Evolutionary conservation across 2,888 invertebrate genomes (phyloP).

Genomic region (Chouioia cunea): DNA sequence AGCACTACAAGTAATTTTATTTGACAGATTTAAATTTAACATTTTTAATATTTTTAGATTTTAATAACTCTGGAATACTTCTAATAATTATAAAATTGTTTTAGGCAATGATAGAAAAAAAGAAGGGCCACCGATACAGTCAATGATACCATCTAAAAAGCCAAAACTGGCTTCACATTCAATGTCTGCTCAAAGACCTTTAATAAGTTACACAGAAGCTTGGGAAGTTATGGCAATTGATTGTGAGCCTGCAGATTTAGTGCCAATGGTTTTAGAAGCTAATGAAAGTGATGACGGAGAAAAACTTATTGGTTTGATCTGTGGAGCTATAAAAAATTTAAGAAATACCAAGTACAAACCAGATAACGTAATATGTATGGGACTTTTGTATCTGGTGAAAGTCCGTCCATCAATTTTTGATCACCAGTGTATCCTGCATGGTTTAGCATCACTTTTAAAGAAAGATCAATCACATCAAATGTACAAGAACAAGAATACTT

Average conservation of each 20-base stretch:
- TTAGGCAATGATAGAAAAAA: constrained; percentile 78
- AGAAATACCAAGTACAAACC: constrained; percentile 86
- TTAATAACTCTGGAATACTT: no score
- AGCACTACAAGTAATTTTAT: background rate
- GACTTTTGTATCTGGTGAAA: constrained; percentile 85
- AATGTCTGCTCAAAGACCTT: constrained; percentile 62
- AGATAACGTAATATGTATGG: constrained; percentile 81
- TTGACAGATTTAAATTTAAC: background rate
- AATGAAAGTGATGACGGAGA: constrained; percentile 85
- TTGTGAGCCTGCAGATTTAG: constrained; percentile 83
- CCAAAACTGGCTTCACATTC: constrained; percentile 69
- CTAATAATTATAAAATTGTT: constrained; percentile 35
- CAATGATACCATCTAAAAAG: constrained; percentile 75
- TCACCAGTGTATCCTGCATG: constrained; percentile 82
- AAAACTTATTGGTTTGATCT: constrained; percentile 83
- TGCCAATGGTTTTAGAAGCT: constrained; percentile 81
- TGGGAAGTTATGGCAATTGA: constrained; percentile 84
- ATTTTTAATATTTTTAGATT: background rate
- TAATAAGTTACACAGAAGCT: constrained; percentile 71
- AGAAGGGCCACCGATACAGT: constrained; percentile 72
- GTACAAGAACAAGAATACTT: constrained; percentile 85
- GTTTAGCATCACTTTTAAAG: constrained; percentile 84
- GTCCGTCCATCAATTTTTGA: constrained; percentile 82
- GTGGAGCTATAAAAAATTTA: constrained; percentile 87
- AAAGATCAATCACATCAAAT: constrained; percentile 78